A percentile compares a stretch with the other conserved stretches of the same genome.
phyloP scores from a whole-genome alignment of 2,888 invertebrate genomes.

The Eristalis arbustorum region DNA sequence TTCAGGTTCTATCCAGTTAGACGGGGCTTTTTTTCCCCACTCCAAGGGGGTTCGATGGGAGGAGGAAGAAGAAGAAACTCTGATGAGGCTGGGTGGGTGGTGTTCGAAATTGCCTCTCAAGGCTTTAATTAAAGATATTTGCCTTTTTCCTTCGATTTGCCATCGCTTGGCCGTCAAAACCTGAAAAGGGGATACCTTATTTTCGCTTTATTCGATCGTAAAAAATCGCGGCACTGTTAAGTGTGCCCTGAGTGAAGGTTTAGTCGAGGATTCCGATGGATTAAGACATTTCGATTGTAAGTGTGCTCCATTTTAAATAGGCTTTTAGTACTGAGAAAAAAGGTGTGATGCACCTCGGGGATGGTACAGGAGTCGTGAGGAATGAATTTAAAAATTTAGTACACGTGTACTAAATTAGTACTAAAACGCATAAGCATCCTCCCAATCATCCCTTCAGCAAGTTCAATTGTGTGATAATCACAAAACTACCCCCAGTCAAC shows the following conservation, averaged over 20 bases:
- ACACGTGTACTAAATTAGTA: not conserved
- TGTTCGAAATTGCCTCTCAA: slow-evolving; percentile 23
- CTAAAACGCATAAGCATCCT: not conserved
- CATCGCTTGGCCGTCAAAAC: not conserved
- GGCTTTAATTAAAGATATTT: slow-evolving; percentile 25
- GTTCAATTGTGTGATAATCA: not conserved
- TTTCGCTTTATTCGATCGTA: slow-evolving; percentile 6
- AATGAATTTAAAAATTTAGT: not conserved
- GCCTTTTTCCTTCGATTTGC: not conserved
- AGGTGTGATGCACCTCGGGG: too few relatives aligned
- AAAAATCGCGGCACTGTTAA: not conserved
- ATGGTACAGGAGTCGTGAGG: too few relatives aligned
- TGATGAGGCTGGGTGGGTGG: not conserved
- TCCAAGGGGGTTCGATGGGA: not conserved
- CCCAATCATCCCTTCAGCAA: not conserved
- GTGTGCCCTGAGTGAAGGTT: not conserved
- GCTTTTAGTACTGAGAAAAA: not conserved
- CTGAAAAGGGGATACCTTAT: not conserved
- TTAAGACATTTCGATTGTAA: not conserved
- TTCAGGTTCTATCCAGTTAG: slow-evolving; percentile 47
- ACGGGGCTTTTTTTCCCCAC: slow-evolving; percentile 6
- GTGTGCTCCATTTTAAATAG: too few relatives aligned
- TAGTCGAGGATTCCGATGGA: not conserved
- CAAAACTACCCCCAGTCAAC: not conserved
- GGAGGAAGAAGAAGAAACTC: not conserved